These are phyloP conservation scores for Bellardia pandia DNA, from an alignment of 2,888 invertebrate species.

Conservation along the genomic window DNA sequence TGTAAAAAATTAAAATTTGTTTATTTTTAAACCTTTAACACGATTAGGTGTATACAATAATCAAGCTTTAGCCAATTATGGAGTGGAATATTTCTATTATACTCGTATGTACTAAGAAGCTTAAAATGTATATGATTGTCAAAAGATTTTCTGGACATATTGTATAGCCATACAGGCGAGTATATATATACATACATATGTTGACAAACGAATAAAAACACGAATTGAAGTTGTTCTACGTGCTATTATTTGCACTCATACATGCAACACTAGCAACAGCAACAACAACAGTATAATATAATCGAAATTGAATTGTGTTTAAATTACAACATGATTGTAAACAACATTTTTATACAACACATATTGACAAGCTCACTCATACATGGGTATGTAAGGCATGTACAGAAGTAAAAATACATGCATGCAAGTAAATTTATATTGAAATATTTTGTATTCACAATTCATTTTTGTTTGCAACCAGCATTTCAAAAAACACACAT, in stretches of 20 bases:
- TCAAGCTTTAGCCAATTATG: too few species aligned
- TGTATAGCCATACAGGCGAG: background rate
- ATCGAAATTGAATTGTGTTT: slow-evolving; percentile 71
- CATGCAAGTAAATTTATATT: slow-evolving; percentile 9
- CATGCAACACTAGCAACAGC: slow-evolving; percentile 52
- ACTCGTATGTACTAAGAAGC: too few species aligned
- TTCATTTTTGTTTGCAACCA: slow-evolving; percentile 20
- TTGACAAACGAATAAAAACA: slow-evolving; percentile 52
- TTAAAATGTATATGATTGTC: background rate
- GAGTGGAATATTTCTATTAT: too few species aligned
- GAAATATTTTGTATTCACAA: slow-evolving; percentile 58
- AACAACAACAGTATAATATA: slow-evolving; percentile 42
- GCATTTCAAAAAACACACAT: slow-evolving; percentile 18
- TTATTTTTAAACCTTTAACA: too few species aligned
- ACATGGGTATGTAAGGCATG: background rate
- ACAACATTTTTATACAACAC: slow-evolving; percentile 47
- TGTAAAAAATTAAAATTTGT: too few species aligned
- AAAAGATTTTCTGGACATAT: background rate
- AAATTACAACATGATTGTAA: slow-evolving; percentile 70
- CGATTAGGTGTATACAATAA: too few species aligned
- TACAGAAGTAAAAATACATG: slow-evolving; percentile 13
- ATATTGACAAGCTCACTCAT: slow-evolving; percentile 11
- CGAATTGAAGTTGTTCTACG: slow-evolving; percentile 67
- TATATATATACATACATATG: background rate
- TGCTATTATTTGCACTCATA: slow-evolving; percentile 68